Percentiles rank a stretch among this genome's conserved stretches.
Evolutionary conservation across 2,888 invertebrate genomes (phyloP).

Genomic region (Agrotis clavis): DNA sequence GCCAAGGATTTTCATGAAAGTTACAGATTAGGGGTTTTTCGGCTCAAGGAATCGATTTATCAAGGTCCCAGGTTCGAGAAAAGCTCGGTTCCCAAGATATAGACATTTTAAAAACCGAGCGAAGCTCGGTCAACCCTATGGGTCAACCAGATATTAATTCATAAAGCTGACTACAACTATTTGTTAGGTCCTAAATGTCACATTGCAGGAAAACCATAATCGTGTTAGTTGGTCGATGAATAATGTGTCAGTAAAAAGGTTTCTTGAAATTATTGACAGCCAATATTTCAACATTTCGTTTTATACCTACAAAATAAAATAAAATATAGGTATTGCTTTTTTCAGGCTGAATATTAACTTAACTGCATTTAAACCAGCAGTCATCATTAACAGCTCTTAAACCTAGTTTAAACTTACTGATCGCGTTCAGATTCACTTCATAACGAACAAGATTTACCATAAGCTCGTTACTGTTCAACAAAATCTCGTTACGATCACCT

Average conservation of each 20-base stretch:
- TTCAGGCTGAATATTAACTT: background rate
- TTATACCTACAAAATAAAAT: no score
- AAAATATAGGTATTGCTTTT: background rate
- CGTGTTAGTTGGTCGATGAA: background rate
- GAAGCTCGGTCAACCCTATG: no score
- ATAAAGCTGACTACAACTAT: background rate
- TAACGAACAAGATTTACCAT: background rate
- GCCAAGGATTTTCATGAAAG: no score
- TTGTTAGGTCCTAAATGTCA: slow-evolving; percentile 5
- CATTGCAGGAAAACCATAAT: slow-evolving; percentile 27
- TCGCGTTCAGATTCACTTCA: background rate
- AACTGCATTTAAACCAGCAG: background rate
- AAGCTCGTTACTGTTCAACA: background rate
- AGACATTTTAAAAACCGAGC: no score
- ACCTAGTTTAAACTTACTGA: background rate
- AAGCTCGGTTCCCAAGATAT: no score
- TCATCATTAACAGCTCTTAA: background rate
- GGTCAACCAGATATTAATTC: no score
- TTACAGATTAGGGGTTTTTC: no score
- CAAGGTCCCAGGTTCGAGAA: no score
- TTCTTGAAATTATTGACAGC: background rate
- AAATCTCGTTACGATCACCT: slow-evolving; percentile 15
- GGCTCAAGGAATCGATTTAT: no score
- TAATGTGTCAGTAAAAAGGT: background rate
- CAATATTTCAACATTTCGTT: no score